Conservation (phyloP, 2,797 vertebrate species). For the Ciconia nigra region DNA sequence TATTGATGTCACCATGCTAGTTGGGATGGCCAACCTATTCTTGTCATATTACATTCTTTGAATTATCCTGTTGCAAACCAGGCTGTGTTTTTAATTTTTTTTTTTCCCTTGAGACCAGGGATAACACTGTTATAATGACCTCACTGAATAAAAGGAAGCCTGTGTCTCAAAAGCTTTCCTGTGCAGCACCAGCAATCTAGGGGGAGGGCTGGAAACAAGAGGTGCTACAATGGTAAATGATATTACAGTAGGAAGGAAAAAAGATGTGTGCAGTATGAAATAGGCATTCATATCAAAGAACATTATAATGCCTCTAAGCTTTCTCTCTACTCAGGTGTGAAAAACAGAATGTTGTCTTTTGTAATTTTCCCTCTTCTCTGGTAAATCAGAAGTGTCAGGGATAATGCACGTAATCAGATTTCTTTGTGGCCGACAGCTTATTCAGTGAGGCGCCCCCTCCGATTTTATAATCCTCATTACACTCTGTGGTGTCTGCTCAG, state of each 20-base stretch:
- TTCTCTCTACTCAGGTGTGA: slow-evolving; percentile 8
- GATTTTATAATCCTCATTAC: background rate
- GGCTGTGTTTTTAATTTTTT: background rate
- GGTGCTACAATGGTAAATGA: background rate
- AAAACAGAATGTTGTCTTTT: slow-evolving; percentile 16
- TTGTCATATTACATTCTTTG: background rate
- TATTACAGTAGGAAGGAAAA: background rate
- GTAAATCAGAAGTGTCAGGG: slow-evolving; percentile 15
- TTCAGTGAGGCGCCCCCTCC: background rate
- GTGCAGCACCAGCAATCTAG: background rate
- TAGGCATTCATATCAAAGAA: background rate
- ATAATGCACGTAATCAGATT: slow-evolving; percentile 39
- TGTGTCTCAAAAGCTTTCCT: background rate
- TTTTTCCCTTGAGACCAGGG: background rate
- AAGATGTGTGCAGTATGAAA: background rate
- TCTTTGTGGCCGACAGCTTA: background rate
- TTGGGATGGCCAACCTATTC: background rate
- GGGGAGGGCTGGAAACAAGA: background rate
- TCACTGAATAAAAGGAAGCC: background rate
- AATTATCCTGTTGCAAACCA: background rate
- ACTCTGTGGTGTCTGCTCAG: background rate
- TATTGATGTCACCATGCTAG: background rate
- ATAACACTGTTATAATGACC: background rate
- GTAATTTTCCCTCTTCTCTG: background rate
- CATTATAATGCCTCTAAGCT: background rate